phyloP scores from a whole-genome alignment of 2,797 vertebrate genomes.

The Smutsia temminckii region DNA sequence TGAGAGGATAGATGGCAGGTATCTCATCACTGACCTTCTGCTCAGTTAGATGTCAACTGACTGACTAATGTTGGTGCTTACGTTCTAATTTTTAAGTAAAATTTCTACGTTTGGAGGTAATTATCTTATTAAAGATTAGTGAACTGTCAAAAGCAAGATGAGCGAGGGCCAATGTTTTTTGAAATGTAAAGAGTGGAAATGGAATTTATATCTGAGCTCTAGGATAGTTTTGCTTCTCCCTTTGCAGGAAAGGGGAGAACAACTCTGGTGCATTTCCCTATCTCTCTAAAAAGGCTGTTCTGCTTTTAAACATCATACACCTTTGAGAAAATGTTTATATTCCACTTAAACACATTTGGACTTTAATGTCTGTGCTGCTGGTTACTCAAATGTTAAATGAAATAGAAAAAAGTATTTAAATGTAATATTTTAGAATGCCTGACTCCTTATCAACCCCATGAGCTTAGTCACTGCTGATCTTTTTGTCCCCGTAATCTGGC shows the following conservation, averaged over 20 bases:
- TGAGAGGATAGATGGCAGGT: neutral
- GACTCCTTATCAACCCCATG: neutral
- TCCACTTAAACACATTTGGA: conserved; percentile 48
- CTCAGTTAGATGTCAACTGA: neutral
- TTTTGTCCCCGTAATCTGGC: neutral
- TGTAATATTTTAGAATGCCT: neutral
- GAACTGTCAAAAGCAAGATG: neutral
- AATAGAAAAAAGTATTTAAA: neutral
- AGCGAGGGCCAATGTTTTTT: neutral
- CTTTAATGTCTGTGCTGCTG: conserved; percentile 5
- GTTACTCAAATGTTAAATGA: conserved; percentile 5
- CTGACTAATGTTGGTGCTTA: neutral
- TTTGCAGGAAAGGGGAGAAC: neutral
- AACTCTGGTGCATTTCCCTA: neutral
- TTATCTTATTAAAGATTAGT: conserved; percentile 40
- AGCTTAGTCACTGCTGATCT: neutral
- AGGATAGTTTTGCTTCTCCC: neutral
- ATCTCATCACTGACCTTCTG: neutral
- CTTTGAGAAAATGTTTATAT: conserved; percentile 55
- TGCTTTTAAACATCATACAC: conserved; percentile 29
- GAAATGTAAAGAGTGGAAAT: conserved; percentile 25
- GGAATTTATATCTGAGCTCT: conserved; percentile 33
- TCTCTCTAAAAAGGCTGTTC: conserved; percentile 35
- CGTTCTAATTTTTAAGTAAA: conserved; percentile 17
- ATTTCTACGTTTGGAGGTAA: conserved; percentile 2